These are phyloP conservation scores for Achlya flavicornis DNA, from an alignment of 2,888 invertebrate species.

Conservation along the genomic window DNA sequence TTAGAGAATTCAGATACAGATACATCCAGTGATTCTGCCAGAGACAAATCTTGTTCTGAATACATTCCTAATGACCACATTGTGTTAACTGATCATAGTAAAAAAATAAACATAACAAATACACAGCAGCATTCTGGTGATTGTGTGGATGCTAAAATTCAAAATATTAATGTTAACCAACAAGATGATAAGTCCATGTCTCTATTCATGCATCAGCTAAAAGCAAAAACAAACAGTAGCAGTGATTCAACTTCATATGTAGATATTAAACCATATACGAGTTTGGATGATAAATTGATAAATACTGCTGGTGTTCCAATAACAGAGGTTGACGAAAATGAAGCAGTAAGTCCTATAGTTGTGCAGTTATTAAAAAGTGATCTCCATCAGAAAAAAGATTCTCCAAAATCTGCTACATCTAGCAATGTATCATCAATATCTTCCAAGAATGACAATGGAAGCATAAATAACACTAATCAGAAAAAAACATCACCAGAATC, in stretches of 20 bases:
- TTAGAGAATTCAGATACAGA: conserved; percentile 78
- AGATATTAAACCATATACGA: conserved; percentile 68
- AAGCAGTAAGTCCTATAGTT: conserved; percentile 20
- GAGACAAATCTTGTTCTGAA: conserved; percentile 73
- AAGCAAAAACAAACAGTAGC: conserved; percentile 57
- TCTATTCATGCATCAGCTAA: conserved; percentile 45
- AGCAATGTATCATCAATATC: conserved; percentile 53
- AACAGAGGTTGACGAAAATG: conserved; percentile 34
- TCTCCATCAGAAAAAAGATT: conserved; percentile 37
- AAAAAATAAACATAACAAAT: conserved; percentile 12
- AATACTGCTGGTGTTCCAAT: conserved; percentile 63
- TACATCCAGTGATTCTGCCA: conserved; percentile 73
- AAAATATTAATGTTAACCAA: conserved; percentile 20
- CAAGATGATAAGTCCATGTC: conserved; percentile 19
- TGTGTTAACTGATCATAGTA: conserved; percentile 32
- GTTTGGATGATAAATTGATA: conserved; percentile 58
- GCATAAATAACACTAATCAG: conserved; percentile 24
- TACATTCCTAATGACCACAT: conserved; percentile 73
- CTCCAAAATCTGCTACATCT: conserved; percentile 45
- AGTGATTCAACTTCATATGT: conserved; percentile 76
- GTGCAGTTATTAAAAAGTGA: conserved; percentile 27
- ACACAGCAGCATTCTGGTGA: conserved; percentile 23
- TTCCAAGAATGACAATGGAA: conserved; percentile 32
- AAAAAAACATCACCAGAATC: conserved; percentile 45
- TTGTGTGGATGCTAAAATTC: conserved; percentile 27